phyloP scores from a whole-genome alignment of 2,888 invertebrate species.

The Rhagophthalmus giganteus region DNA sequence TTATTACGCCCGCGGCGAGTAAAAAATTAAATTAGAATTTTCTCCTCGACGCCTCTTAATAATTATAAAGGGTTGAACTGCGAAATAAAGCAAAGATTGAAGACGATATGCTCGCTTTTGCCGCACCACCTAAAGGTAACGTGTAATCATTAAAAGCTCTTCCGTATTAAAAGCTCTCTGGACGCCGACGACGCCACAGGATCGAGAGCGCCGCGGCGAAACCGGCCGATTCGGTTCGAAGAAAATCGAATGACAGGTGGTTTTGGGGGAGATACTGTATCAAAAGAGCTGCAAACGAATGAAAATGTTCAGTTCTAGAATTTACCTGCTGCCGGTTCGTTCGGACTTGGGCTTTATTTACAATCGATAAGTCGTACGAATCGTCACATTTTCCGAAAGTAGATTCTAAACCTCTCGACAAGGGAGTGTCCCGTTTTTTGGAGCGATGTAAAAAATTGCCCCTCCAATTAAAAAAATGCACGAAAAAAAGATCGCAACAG shows the following conservation, averaged over 20 bases:
- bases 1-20: too few species aligned
- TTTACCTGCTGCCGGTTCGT: conserved; percentile 28
- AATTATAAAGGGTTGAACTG: not conserved
- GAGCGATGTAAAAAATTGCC: too few species aligned
- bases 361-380: conserved; percentile 25
- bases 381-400: conserved; percentile 10
- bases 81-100: not conserved
- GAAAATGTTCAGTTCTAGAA: conserved; percentile 39
- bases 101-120: conserved; percentile 7
- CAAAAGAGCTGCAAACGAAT: conserved; percentile 36
- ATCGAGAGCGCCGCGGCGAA: conserved; percentile 35
- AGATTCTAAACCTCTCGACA: too few species aligned
- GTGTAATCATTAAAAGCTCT: conserved; percentile 31
- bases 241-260: conserved; percentile 40
- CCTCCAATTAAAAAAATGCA: too few species aligned
- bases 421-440: conserved; percentile 21
- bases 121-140: conserved; percentile 6
- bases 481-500: too few species aligned
- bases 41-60: too few species aligned
- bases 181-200: conserved; percentile 33
- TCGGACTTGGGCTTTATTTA: conserved; percentile 17
- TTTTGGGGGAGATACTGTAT: conserved; percentile 38
- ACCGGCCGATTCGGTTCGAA: conserved; percentile 33
- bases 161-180: conserved; percentile 27
- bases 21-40: too few species aligned